Base-by-base conservation (phyloP, 2,113 vertebrate genomes). In the Clinocottus analis region DNA sequence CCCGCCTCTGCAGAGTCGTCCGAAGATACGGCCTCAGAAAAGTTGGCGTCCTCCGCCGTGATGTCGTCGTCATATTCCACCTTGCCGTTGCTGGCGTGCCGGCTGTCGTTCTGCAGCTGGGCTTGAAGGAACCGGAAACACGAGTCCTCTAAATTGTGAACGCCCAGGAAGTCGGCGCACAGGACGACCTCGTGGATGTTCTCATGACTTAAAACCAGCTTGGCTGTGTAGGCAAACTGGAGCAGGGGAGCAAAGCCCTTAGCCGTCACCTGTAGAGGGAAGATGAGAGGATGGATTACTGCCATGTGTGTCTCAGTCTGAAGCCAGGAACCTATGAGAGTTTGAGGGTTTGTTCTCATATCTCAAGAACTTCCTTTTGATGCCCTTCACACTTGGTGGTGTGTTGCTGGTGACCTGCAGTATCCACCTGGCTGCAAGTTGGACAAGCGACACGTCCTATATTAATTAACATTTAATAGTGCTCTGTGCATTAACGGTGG, bases 211-310 rank as follows among this genome's bases (percentile, higher is more conserved):
- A 99, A 95, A 78, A 98, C 93, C 91, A 99, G 95, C 94, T 97
- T 98, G 87, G 97, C 97, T 45, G 97, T 99, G 95, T 99, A 99
- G 93, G 97, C 97, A 58, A 99, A 99, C 95, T 98, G 97, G 53
- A 99, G 88, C 92, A 99, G 95, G 2, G 97, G 97, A 90, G 96
- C 96, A 70, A 99, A 99, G 78, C 97, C 97, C 90, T 96, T 96
- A 87, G 96, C 96, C 6, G 97, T 98, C 94, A 99, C 97, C 97
- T 99, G 94, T 59, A 65, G 43, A 49, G 17, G 91, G 33, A 16
- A 49, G 17, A 61, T 33, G n/a, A 64, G 43, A 17, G 8, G 29
- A 33, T 4, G 3, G 4, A 6, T 63, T 47, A 43, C 23, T 59
- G 51, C 43, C 8, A 51, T 23, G 11, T 55, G 11, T 31, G 35